These are phyloP conservation scores for Eunapius fragilis DNA, from an alignment of 37 sponge, comb jelly and placozoan species.

Conservation along the genomic window DNA sequence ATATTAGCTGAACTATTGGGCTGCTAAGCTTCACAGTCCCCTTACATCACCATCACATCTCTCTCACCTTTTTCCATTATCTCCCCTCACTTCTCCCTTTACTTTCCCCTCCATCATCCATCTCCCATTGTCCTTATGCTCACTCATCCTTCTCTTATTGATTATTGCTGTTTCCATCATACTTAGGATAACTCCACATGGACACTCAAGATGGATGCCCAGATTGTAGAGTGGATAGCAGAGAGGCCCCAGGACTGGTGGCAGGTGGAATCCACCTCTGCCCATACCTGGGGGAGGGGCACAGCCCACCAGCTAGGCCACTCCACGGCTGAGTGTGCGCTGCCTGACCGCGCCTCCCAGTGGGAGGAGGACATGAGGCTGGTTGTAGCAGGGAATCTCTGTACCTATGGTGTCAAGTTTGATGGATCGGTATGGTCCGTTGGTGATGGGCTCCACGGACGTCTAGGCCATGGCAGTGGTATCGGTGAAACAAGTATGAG, in stretches of 20 bases:
- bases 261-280: conserved; percentile 8
- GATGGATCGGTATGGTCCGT: conserved; percentile 77
- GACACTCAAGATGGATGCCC: conserved; percentile 75
- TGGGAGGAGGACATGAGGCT: conserved; percentile 47
- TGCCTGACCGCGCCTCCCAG: conserved; percentile 31
- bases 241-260: conserved; percentile 78
- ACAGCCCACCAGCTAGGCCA: conserved; percentile 67
- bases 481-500: conserved; percentile 63
- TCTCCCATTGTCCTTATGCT: background rate
- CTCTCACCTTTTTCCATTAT: background rate
- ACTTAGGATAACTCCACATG: conserved; percentile 72
- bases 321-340: conserved; percentile 18
- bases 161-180: background rate
- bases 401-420: conserved; percentile 77
- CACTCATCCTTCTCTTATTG: background rate
- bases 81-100: background rate
- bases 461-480: conserved; percentile 81
- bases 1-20: too few species aligned
- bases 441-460: conserved; percentile 87
- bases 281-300: conserved; percentile 86
- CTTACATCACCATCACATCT: background rate
- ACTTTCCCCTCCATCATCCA: too few species aligned
- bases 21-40: background rate
- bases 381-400: conserved; percentile 79
- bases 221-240: conserved; percentile 76